Evolutionary conservation across 2,888 invertebrate genomes (phyloP).

Genomic region (Microdon myrmicae): DNA sequence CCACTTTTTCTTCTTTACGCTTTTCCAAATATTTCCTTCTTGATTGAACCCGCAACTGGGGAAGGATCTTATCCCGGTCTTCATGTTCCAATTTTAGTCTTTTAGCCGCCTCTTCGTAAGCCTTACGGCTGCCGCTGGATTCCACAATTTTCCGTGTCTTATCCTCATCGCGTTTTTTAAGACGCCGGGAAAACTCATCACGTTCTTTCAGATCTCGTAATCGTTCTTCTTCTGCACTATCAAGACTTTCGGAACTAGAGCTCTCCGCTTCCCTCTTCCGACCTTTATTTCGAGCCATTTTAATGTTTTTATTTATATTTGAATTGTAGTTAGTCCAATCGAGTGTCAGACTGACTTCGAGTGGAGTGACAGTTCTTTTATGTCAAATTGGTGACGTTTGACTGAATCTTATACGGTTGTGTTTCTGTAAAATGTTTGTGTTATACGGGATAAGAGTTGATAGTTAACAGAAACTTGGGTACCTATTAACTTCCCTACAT

Average conservation of each 20-base stretch:
- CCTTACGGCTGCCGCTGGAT: conserved; percentile 72
- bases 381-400: too few species aligned
- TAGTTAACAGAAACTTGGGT: too few species aligned
- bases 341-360: too few species aligned
- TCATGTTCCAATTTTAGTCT: conserved; percentile 87
- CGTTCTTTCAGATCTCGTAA: conserved; percentile 87
- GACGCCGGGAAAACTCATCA: conserved; percentile 91
- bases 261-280: conserved; percentile 57
- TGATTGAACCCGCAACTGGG: conserved; percentile 89
- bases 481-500: too few species aligned
- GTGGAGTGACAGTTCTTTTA: too few species aligned
- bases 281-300: conserved; percentile 57
- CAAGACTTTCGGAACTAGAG: conserved; percentile 65
- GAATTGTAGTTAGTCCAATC: too few species aligned
- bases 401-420: too few species aligned
- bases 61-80: conserved; percentile 86
- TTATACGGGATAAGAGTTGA: too few species aligned
- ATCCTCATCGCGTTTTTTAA: conserved; percentile 89
- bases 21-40: conserved; percentile 94
- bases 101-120: conserved; percentile 89
- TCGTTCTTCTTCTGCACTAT: conserved; percentile 85
- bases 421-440: too few species aligned
- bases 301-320: neutral
- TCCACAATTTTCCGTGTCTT: conserved; percentile 84
- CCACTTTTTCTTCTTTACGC: conserved; percentile 94